A percentile compares a stretch with the other conserved stretches of the same genome.
Conservation (phyloP, 1,140 invertebrate species). For the Aphidius ervi region DNA sequence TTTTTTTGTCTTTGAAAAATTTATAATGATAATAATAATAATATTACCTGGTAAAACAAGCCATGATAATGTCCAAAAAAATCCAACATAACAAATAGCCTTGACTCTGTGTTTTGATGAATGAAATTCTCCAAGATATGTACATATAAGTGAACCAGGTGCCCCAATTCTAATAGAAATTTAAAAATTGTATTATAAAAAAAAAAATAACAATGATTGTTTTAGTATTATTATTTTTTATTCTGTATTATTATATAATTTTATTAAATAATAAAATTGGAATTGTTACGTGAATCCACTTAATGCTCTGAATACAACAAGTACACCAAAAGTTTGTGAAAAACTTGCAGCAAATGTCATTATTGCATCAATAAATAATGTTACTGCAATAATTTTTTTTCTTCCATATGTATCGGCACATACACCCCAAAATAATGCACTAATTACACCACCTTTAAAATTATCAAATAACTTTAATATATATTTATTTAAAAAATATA, state of each 20-base stretch:
- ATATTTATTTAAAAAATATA: constrained; percentile 8
- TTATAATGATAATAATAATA: constrained; percentile 19
- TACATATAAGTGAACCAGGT: constrained; percentile 61
- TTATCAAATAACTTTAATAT: constrained; percentile 3
- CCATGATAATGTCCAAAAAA: constrained; percentile 62
- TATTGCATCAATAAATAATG: constrained; percentile 60
- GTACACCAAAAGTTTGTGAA: constrained; percentile 51
- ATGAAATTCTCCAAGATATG: constrained; percentile 63
- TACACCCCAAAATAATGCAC: constrained; percentile 63
- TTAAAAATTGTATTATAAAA: constrained; percentile 11
- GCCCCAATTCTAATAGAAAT: constrained; percentile 50
- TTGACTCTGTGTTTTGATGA: constrained; percentile 55
- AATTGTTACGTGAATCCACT: constrained; percentile 58
- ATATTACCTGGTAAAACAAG: constrained; percentile 57
- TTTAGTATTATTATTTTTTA: background rate
- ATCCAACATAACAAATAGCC: constrained; percentile 58
- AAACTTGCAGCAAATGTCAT: constrained; percentile 51
- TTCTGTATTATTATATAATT: background rate
- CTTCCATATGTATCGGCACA: constrained; percentile 64
- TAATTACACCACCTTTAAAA: constrained; percentile 53
- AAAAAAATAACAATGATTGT: constrained; percentile 1
- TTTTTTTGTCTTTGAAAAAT: too few relatives aligned
- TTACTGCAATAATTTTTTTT: constrained; percentile 58
- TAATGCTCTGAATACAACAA: constrained; percentile 54
- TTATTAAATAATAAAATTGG: constrained; percentile 2